Evolutionary conservation across 2,888 invertebrate genomes (phyloP), one percentile per base, ranked within the genome.

Genomic region (Mythimna loreyi): DNA sequence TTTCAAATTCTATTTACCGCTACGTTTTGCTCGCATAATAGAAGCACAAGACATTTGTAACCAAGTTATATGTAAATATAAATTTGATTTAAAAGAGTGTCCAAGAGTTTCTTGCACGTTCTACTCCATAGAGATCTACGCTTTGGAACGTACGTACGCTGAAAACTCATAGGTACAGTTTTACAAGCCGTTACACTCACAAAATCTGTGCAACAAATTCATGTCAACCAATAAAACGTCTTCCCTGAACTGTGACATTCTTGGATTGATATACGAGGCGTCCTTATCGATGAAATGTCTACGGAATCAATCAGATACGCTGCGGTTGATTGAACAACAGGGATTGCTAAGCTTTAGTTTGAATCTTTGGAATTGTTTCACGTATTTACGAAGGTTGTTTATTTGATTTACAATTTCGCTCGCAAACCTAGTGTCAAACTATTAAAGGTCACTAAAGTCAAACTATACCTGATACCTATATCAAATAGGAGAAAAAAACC

Each of bases 171-270:
- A 28, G 28, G 28, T 28, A 33, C 1, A 33, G 33, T 33, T 9
- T 33, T 33, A 33, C 33, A 33, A 8, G 36, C 13, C 13, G 3
- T 36, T 11, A 45, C 3, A 66, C 28, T 55, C 6, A 25, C 33
- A 30, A 21, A 57, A 33, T 11, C 40, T 11, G 23, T 13, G 23
- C 7, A 40, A 33, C n/a, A 23, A 59, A 69, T 36, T 58, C 40
- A 59, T 7, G n/a, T 47, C 25, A 45, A 28, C 33, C 53, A 55
- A 68, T 76, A 72, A 55, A 55, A 58, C 25, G 53, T 28, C 40
- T 70, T 70, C 45, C n/a, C 11, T 77, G 56, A 71, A 56, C 50
- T 61, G 50, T 73, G 78, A 77, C 71, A 73, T 71, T 71, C 56
- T 19, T n/a, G 4, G 47, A 77, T 77, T 77, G 73, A 73, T 77